These are phyloP conservation scores for Meloidogyne hapla DNA, from an alignment of 1,140 invertebrate species.

Conservation along the genomic window DNA sequence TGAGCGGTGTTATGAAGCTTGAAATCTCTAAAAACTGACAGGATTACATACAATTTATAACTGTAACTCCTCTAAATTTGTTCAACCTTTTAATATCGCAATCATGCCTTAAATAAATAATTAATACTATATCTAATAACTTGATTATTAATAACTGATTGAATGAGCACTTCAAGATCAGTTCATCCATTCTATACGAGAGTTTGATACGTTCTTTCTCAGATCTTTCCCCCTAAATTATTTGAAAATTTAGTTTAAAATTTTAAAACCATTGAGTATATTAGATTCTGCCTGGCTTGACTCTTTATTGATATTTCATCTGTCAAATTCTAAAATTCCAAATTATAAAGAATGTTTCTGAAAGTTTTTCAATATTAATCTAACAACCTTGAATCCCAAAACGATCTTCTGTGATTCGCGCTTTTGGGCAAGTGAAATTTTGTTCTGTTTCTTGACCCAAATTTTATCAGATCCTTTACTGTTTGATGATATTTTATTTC, in stretches of 20 bases:
- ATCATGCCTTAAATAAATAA: constrained; percentile 41
- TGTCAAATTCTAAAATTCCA: constrained; percentile 37
- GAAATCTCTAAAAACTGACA: constrained; percentile 54
- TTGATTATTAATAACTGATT: constrained; percentile 52
- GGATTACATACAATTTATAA: not conserved
- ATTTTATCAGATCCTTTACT: too few relatives aligned
- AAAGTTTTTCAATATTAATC: not conserved
- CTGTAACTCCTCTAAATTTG: not conserved
- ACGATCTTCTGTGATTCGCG: constrained; percentile 34
- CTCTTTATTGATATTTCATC: constrained; percentile 60
- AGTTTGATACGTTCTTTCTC: constrained; percentile 46
- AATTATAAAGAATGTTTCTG: not conserved
- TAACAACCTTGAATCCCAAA: constrained; percentile 55
- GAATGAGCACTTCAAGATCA: constrained; percentile 62
- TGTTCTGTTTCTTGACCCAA: not conserved
- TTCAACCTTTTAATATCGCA: constrained; percentile 57
- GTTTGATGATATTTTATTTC: not conserved
- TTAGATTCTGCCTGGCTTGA: constrained; percentile 58
- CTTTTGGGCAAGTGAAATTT: not conserved
- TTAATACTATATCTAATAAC: not conserved
- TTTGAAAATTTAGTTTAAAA: too few relatives aligned
- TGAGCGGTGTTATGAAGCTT: constrained; percentile 60
- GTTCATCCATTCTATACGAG: constrained; percentile 54
- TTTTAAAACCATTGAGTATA: constrained; percentile 51
- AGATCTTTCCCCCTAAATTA: constrained; percentile 44